These are phyloP conservation scores for Pipa parva DNA, from an alignment of 2,113 vertebrate genomes.

Conservation along the genomic window DNA sequence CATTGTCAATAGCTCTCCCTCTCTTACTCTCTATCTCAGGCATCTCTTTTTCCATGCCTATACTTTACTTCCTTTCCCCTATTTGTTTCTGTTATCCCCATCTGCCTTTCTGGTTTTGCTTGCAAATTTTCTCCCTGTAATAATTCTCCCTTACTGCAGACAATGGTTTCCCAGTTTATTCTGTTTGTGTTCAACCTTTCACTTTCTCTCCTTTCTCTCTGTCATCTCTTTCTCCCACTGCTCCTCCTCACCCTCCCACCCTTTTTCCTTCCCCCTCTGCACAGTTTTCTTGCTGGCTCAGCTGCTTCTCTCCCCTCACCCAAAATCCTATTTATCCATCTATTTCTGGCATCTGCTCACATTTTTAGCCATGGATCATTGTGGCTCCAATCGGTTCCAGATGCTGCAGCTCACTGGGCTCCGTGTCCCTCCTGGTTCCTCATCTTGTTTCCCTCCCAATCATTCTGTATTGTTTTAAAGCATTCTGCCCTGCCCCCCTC, in stretches of 20 bases:
- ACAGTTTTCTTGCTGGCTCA: constrained; percentile 1
- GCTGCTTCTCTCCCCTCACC: constrained; percentile 5
- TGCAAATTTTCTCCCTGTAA: too few species aligned
- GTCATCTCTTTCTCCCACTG: neutral
- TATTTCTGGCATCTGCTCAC: constrained; percentile 2
- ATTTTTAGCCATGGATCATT: constrained; percentile 15
- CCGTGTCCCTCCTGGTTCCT: neutral
- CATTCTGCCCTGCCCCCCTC: neutral
- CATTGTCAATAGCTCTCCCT: too few species aligned
- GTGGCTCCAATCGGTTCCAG: constrained; percentile 5
- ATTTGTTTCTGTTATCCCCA: too few species aligned
- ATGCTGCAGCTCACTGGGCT: constrained; percentile 2
- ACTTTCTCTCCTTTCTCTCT: neutral
- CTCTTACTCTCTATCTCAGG: too few species aligned
- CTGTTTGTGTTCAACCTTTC: too few species aligned
- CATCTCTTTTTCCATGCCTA: too few species aligned
- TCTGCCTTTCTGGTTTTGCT: too few species aligned
- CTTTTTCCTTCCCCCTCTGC: too few species aligned
- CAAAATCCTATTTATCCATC: neutral
- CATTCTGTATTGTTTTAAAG: neutral
- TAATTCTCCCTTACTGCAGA: too few species aligned
- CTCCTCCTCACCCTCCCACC: neutral
- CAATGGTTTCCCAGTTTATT: too few species aligned
- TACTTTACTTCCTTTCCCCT: too few species aligned
- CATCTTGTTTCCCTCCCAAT: neutral